Base-by-base conservation (phyloP, 2,113 vertebrate genomes). In the Sorex fumeus region DNA sequence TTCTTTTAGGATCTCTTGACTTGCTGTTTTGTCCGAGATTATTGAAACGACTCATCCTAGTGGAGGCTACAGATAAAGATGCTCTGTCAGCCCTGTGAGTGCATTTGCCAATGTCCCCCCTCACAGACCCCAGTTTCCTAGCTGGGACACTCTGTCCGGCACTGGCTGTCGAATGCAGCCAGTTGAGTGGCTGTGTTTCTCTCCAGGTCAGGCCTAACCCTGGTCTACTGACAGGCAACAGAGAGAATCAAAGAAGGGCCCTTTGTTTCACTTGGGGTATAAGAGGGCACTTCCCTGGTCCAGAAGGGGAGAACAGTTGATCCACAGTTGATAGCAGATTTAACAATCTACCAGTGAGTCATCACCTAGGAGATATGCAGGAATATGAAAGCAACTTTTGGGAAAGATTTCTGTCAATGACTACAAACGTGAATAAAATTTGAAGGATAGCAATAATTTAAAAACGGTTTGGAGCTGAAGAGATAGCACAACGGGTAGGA, bases 1-100 rank as follows among this genome's bases (percentile, higher is more conserved):
- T 19, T 64, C 57, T 77, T 71, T 78, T 25, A 28, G n/a, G 50
- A 36, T 70, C n/a, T 28, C 71, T 77, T 76, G n/a, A 83, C 40
- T 40, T 93, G n/a, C 45, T 93, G 18, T 36, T 62, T 77, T 82
- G n/a, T 83, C 32, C 72, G 47, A 47, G 64, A 64, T 84, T 64
- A 76, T 78, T 28, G 30, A 50, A 84, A 62, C 64, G 30, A 32
- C 70, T 70, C 78, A 69, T 32, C 27, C 66, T 28, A 40, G 21
- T 6, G 60, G 23, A 57, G 40, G 5, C 21, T 23, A 16, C 15
- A 45, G 62, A 34, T 45, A 62, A 70, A 62, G 62, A 28, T 70
- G 32, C 15, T 30, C 16, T 67, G 30, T 30, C 64, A 30, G 30
- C 53, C 18, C 57, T 70, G 25, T 72, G 53, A 28, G 15, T 53